Base-by-base conservation (phyloP, 2,797 vertebrate species). In the Poecilia picta region DNA sequence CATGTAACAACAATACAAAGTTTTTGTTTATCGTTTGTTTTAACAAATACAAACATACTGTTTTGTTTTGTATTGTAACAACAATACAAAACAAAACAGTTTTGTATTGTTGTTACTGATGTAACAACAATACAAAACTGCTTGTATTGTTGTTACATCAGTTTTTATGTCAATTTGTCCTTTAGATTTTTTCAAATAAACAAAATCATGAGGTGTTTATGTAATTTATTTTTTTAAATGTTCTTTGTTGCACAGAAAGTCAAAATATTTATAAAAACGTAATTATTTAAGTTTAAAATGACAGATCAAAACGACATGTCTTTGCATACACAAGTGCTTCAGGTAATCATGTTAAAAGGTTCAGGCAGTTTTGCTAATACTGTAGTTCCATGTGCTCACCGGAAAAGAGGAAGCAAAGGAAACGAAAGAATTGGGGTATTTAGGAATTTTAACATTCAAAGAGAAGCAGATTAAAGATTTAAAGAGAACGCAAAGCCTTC, bases 401-500 rank as follows among this genome's bases (percentile, higher is more conserved):
- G 16, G 31, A 78, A 72, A 72, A 2, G 0, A 25, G 25, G 57
- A 47, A 33, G 20, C 55, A 81, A 45, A 41, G 18, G 49, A 87
- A 86, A 76, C 62, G 0, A 87, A 85, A 73, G 4, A 28, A 28
- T 31, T 71, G 13, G 6, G 45, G 25, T 78, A 45, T 84, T 57
- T 77, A n/a, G 12, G 64, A 75, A 75, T 62, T 74, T 53, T 73
- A 83, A 78, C 70, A 46, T 72, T 83, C 76, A 83, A 83, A 81
- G 78, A 66, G 64, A 82, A 82, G 75, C 73, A 80, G 89, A 88
- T 90, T 89, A 85, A 81, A 83, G 31, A 53, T 71, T 62, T 46
- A 76, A 76, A 74, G 13, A 62, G 23, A 78, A 90, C 83, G 83
- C 74, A 90, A 91, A 91, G 81, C 39, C 73, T 83, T 88, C 49